phyloP scores from a whole-genome alignment of 35 echinoderm and acorn worm species.

The Apostichopus parvimensis region DNA sequence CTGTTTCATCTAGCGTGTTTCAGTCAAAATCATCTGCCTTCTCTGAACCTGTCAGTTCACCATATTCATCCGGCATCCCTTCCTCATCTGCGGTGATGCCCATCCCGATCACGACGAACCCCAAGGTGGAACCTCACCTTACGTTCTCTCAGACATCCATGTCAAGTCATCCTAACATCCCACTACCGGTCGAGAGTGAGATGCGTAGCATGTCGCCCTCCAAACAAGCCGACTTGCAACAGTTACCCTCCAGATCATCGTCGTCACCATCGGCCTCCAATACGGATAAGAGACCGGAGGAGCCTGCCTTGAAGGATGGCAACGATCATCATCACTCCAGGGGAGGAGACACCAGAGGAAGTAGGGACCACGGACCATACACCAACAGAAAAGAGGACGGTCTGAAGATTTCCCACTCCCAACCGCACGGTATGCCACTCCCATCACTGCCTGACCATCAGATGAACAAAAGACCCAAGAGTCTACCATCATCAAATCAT shows the following conservation, averaged over 20 bases:
- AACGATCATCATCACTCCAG: not conserved
- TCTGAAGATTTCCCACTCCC: not conserved
- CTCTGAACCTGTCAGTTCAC: conserved; percentile 32
- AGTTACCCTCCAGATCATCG: not conserved
- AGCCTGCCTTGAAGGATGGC: not conserved
- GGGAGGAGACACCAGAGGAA: not conserved
- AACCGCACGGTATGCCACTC: not conserved
- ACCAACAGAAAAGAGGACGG: not conserved
- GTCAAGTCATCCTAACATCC: conserved; percentile 27
- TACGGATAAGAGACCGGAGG: not conserved
- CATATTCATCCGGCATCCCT: conserved; percentile 12
- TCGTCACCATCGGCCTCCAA: not conserved
- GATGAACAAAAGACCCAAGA: conserved; percentile 27
- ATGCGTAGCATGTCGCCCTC: not conserved
- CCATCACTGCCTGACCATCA: not conserved
- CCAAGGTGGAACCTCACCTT: conserved; percentile 28
- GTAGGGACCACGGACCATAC: not conserved
- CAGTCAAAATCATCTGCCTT: conserved; percentile 40
- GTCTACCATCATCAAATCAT: conserved; percentile 7
- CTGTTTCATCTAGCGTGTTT: conserved; percentile 18
- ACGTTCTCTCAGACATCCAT: conserved; percentile 27
- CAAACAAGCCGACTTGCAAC: conserved; percentile 9
- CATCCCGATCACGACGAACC: conserved; percentile 25
- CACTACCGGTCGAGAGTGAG: not conserved
- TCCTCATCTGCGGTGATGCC: conserved; percentile 10